These are phyloP conservation scores for Drosophila kanapiae DNA, from an alignment of 1,140 invertebrate species.

Conservation along the genomic window DNA sequence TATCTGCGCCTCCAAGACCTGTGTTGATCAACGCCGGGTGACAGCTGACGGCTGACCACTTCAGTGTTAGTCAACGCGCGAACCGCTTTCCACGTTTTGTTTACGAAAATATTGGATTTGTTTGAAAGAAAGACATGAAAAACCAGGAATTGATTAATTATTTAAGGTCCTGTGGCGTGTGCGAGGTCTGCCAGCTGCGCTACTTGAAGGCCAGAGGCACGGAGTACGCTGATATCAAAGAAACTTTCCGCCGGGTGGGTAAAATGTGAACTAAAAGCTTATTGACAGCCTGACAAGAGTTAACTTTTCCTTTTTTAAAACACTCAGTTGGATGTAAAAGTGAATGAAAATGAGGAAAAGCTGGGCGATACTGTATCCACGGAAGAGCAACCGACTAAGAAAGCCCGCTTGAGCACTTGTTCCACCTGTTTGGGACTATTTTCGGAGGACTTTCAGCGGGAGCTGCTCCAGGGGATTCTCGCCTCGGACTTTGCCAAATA, in stretches of 20 bases:
- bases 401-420: constrained; percentile 86
- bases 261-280: background rate
- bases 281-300: constrained; percentile 14
- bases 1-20: constrained; percentile 1
- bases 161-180: constrained; percentile 85
- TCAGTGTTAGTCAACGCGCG: constrained; percentile 13
- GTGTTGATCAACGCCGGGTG: constrained; percentile 8
- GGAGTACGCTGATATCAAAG: constrained; percentile 84
- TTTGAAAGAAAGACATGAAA: constrained; percentile 51
- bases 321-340: constrained; percentile 58
- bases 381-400: constrained; percentile 65
- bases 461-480: constrained; percentile 85
- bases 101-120: constrained; percentile 40
- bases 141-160: constrained; percentile 84
- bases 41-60: constrained; percentile 11
- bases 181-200: constrained; percentile 87
- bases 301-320: background rate
- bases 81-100: constrained; percentile 60
- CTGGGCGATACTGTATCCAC: background rate
- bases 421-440: constrained; percentile 89
- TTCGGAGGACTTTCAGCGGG: constrained; percentile 85
- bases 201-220: constrained; percentile 85
- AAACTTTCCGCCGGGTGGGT: constrained; percentile 82
- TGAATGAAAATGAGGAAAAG: constrained; percentile 14
- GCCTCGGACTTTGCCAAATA: constrained; percentile 81